Base-by-base conservation (phyloP, 64 coral and sea anemone species). In the Astreopora myriophthalma region DNA sequence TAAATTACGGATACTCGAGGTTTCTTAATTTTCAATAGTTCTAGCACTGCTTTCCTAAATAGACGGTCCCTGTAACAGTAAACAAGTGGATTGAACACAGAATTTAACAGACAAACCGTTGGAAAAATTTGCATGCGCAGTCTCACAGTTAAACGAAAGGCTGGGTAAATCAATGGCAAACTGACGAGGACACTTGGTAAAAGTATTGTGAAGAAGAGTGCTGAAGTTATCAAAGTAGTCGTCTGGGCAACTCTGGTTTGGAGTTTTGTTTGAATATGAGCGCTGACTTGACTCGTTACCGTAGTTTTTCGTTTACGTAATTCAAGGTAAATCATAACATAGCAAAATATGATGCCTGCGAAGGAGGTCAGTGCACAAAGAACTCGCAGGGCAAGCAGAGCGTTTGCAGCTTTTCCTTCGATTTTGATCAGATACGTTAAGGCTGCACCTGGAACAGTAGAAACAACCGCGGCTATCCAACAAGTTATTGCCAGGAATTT, bases 1-100 rank as follows among this genome's bases (percentile, higher is more conserved):
- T 55, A 20, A 55, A 55, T 55, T 16, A 55, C 16, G n/a, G n/a
- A n/a, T n/a, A 17, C 7, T 74, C 10, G 14, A 52, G 26, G 42
- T 51, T 79, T 79, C 16, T 12, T 51, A 16, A 52, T 31, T 51
- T 16, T 28, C 26, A 79, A 6, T 13, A 79, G 25, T 42, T 79
- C 75, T 49, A 49, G 75, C 1, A 79, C 27, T 5, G 48, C 48
- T 9, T 55, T 79, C 24, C 25, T 51, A 7, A 79, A 79, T 11
- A 10, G 75, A 12, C 24, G 75, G 38, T 79, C 46, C 28, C 26
- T 78, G 44, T 52, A 78, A 26, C 75, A 55, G 75, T 78, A 78
- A 55, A 78, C 10, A 13, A 78, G 25, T 3, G 75, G 75, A 78
- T 78, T 78, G 13, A 78, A 14, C 1, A 55, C 3, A 46, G 75